Base-by-base conservation (phyloP, 2,113 vertebrate genomes). In the Alosa alosa region DNA sequence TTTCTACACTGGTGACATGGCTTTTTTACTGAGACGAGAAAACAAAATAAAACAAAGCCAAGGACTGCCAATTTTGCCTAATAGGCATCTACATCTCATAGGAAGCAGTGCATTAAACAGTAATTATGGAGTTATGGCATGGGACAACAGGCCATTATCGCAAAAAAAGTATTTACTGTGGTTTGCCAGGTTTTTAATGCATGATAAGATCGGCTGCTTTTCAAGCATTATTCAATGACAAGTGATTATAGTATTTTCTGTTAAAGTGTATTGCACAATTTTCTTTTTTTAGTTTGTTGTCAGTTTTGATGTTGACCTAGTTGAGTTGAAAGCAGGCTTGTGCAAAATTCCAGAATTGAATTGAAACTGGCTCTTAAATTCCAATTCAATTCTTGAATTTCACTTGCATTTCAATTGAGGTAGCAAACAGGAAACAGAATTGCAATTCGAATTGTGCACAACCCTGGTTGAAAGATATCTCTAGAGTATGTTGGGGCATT, bases 1-100 rank as follows among this genome's bases (percentile, higher is more conserved):
- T 96, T 84, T 94, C 93, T 87, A 94, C 94, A 60, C 90, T 97
- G 91, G 92, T 94, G 88, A 93, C 94, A 91, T 95, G 95, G 95
- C 92, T 96, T 90, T 96, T 96, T 17, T 72, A 72, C 64, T 72
- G 31, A 72, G 64, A 36, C 6, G 64, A 25, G 31, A 72, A 36
- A 8, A 72, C 25, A 68, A 68, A 10, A 55, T 18, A 55, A 68
- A 25, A 10, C 64, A 31, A 68, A 68, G 11, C 25, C 64, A n/a
- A 68, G 64, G 64, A 68, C 64, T 6, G n/a, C 22, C 64, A 72
- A 72, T 15, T 15, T 9, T 25, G 60, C 60, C 60, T 31, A 68
- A 72, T 72, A 7, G 64, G 8, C 64, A 72, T 31, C 64, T 72
- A 36, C 64, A 72, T 72, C 64, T 36, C 64, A 72, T 72, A 60